Conservation (phyloP, 2,797 vertebrate species). For the Cyprinodon diabolis region DNA sequence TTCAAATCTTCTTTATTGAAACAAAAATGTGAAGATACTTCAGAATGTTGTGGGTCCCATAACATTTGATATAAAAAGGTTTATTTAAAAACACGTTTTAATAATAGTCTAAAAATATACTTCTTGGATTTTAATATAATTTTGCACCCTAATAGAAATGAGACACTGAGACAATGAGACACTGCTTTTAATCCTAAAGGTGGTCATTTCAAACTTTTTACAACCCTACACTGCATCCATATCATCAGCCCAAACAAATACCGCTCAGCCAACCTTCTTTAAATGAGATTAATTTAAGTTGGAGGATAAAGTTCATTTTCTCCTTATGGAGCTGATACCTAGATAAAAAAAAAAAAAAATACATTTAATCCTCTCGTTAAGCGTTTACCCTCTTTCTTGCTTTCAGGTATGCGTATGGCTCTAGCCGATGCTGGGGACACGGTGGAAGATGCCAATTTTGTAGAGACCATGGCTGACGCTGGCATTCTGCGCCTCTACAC, state of each 20-base stretch:
- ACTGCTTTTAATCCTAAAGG: too few relatives aligned
- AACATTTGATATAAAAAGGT: background rate
- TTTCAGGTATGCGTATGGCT: constrained; percentile 93
- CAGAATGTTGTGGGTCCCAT: background rate
- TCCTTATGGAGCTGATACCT: too few relatives aligned
- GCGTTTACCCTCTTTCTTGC: background rate
- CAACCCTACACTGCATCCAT: background rate
- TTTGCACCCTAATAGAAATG: too few relatives aligned
- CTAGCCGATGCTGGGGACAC: constrained; percentile 97
- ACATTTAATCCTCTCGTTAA: background rate
- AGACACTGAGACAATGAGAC: too few relatives aligned
- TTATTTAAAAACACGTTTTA: background rate
- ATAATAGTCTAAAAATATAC: background rate
- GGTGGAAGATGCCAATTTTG: constrained; percentile 97
- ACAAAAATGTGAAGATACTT: background rate
- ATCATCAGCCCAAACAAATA: background rate
- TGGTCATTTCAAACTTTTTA: too few relatives aligned
- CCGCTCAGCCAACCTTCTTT: background rate
- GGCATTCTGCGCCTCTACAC: constrained; percentile 95
- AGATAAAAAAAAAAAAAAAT: background rate
- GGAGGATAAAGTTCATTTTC: too few relatives aligned
- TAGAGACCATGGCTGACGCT: constrained; percentile 96
- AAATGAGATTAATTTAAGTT: too few relatives aligned
- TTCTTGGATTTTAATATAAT: background rate
- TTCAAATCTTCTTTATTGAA: background rate